Conservation (phyloP, 2,797 vertebrate genomes). For the Siniperca obscura region DNA sequence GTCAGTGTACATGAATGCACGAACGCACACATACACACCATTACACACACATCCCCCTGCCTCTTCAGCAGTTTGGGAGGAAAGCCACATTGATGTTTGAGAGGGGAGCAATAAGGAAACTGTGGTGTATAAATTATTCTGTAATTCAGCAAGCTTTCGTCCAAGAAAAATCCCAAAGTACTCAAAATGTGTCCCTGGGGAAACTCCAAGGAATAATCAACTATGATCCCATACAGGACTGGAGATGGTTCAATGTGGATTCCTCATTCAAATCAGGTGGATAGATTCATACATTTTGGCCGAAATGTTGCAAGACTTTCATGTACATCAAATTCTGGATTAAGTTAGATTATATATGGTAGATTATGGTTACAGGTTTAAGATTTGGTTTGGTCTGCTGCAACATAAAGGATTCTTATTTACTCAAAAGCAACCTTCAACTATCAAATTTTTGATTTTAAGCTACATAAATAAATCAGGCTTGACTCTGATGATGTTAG, state of each 20-base stretch:
- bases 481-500: background rate
- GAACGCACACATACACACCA: background rate
- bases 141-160: conserved; percentile 51
- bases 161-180: conserved; percentile 53
- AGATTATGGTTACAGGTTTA: background rate
- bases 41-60: conserved; percentile 37
- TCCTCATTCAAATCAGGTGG: conserved; percentile 8
- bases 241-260: background rate
- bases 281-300: background rate
- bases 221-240: conserved; percentile 18
- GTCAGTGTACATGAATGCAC: conserved; percentile 22
- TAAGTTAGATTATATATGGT: background rate
- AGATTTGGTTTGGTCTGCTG: background rate
- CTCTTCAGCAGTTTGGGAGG: conserved; percentile 70
- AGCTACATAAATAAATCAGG: background rate
- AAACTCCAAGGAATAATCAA: conserved; percentile 36
- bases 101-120: conserved; percentile 52
- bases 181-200: conserved; percentile 36
- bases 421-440: background rate
- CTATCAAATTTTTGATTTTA: background rate
- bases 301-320: background rate
- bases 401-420: background rate
- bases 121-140: conserved; percentile 67
- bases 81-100: conserved; percentile 62
- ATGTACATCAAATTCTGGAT: background rate